phyloP scores from a whole-genome alignment of 1,140 invertebrate genomes.

The Muscidifurax raptorellus region DNA sequence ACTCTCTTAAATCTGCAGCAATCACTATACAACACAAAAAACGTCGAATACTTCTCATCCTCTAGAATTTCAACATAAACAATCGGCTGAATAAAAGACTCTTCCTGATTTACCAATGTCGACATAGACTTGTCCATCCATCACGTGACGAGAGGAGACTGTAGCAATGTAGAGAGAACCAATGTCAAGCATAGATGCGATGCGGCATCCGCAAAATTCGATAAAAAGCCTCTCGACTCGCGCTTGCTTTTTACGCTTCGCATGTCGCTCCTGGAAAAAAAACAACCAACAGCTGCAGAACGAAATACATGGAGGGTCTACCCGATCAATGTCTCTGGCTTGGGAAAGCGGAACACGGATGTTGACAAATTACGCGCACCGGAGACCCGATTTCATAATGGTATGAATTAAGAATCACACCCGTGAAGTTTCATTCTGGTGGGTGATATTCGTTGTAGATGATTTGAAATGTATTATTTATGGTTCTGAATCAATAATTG shows the following conservation, averaged over 20 bases:
- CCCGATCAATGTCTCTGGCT: background rate
- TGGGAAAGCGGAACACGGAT: background rate
- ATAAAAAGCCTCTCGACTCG: background rate
- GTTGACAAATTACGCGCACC: conserved; percentile 1
- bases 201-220: background rate
- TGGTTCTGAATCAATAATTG: too few relatives aligned
- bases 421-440: background rate
- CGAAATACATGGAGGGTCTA: background rate
- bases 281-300: background rate
- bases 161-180: background rate
- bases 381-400: background rate
- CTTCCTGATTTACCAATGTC: background rate
- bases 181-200: background rate
- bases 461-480: too few relatives aligned
- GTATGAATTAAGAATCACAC: background rate
- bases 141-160: background rate
- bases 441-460: too few relatives aligned
- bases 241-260: background rate
- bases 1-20: too few relatives aligned
- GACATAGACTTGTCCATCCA: background rate
- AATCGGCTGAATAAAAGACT: background rate
- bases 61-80: background rate
- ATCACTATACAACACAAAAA: too few relatives aligned
- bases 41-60: too few relatives aligned
- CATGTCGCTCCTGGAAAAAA: background rate